Evolutionary conservation across 35 echinoderm and acorn worm species (phyloP), one percentile per base, ranked within the genome.

Genomic region (Strongylocentrotus purpuratus): DNA sequence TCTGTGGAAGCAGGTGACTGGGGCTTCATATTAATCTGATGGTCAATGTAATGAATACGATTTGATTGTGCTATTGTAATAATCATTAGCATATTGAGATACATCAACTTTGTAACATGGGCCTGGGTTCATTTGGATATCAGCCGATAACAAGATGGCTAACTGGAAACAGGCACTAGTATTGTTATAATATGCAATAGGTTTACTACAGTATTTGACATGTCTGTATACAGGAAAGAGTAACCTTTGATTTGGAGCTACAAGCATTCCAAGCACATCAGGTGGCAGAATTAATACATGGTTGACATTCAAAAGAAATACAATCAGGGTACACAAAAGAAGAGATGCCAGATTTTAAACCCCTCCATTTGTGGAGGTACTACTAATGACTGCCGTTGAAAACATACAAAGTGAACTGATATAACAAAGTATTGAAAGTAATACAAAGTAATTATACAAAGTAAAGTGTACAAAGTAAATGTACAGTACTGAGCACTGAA

Each of bases 281-380:
- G 86, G 12, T 12, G 86, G 32, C 86, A 88, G 86, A 33, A 33
- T 88, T 28, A 88, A 88, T 88, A 88, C 86, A 88, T 88, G 31
- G 31, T 88, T 88, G 12, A 88, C 86, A 46, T 88, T 88, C 86
- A 88, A 46, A 65, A 88, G 86, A 88, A 46, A 88, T 88, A 88
- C 86, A 88, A 35, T 88, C 86, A 88, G 25, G 86, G 86, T 88
- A 88, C 45, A 88, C 86, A 88, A 88, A 88, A 88, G 32, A 88
- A 9, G 31, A 88, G 18, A 33, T 33, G 31, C 31, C 32, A 88
- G 86, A 88, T 9, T 22, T 88, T 88, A 88, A 88, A 9, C 86
- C 5, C 7, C 32, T 88, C 20, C 86, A 88, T 88, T 88, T 33
- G 32, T 33, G 20, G 31, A 7, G 2, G 31, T 88, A 25, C n/a